Percentiles rank a stretch among this genome's conserved stretches.
phyloP scores from a whole-genome alignment of 2,888 invertebrate genomes.

The Cephus nigrinus region DNA sequence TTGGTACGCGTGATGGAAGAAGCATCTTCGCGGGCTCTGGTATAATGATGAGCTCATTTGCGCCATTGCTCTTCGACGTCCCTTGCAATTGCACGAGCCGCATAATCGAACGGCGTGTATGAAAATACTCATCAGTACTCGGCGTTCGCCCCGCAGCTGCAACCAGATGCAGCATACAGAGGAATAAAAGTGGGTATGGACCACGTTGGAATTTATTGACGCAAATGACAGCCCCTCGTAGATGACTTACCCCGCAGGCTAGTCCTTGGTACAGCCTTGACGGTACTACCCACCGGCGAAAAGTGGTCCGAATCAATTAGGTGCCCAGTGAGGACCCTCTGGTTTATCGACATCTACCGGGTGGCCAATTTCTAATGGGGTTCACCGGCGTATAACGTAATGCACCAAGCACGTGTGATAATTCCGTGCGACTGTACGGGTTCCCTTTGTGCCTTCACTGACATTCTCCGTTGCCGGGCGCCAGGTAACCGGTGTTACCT shows the following conservation, averaged over 20 bases:
- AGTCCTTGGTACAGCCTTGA: neutral
- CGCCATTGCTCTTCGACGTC: neutral
- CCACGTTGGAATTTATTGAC: neutral
- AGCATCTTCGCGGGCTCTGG: neutral
- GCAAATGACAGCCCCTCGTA: neutral
- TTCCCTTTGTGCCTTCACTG: conserved; percentile 9
- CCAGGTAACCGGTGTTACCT: conserved; percentile 22
- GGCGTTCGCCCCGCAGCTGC: neutral
- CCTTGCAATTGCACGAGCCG: conserved; percentile 1
- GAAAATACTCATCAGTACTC: neutral
- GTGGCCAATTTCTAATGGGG: neutral
- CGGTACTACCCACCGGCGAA: neutral
- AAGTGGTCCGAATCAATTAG: neutral
- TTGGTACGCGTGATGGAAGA: neutral
- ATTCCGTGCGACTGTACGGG: neutral
- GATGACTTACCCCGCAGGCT: neutral
- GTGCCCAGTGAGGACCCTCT: neutral
- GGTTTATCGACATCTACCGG: neutral
- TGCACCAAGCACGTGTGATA: neutral
- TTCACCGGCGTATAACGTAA: neutral
- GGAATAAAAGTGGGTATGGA: neutral
- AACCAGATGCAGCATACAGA: neutral
- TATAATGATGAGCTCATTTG: neutral
- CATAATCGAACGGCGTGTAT: neutral
- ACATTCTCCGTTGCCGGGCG: neutral